Evolutionary conservation across 2,888 invertebrate genomes (phyloP).

Genomic region (Conchocele bisecta): DNA sequence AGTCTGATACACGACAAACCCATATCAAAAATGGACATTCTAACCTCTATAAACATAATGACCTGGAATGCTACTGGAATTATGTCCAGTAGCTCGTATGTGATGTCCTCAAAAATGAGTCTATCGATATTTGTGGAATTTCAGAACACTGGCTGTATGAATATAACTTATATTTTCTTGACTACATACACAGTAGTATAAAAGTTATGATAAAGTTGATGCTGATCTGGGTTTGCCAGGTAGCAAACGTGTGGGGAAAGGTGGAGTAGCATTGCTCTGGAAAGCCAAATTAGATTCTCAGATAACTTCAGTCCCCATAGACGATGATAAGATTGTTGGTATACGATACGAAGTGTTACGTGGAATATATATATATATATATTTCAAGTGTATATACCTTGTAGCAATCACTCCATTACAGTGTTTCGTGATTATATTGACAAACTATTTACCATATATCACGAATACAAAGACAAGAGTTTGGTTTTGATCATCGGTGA

Average conservation of each 20-base stretch:
- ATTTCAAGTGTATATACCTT: conserved; percentile 13
- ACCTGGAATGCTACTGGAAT: neutral
- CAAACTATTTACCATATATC: neutral
- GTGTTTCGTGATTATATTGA: conserved; percentile 11
- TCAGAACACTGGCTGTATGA: conserved; percentile 5
- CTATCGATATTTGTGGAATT: neutral
- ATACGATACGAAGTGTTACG: neutral
- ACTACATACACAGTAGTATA: neutral
- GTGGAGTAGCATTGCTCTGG: neutral
- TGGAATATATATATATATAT: neutral
- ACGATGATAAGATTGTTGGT: neutral
- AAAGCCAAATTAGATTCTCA: neutral
- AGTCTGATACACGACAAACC: too few species aligned
- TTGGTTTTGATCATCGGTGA: conserved; percentile 9
- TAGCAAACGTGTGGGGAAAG: neutral
- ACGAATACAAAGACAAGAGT: neutral
- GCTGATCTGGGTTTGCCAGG: neutral
- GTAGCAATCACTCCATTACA: conserved; percentile 8
- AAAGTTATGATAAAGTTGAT: neutral
- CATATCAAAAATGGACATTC: neutral
- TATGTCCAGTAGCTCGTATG: neutral
- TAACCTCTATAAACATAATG: neutral
- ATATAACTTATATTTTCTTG: neutral
- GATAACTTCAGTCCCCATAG: neutral
- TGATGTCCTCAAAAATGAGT: neutral